Evolutionary conservation across 2,113 vertebrate genomes (phyloP), one percentile per base, ranked within the genome.

Genomic region (Accipiter cooperii): DNA sequence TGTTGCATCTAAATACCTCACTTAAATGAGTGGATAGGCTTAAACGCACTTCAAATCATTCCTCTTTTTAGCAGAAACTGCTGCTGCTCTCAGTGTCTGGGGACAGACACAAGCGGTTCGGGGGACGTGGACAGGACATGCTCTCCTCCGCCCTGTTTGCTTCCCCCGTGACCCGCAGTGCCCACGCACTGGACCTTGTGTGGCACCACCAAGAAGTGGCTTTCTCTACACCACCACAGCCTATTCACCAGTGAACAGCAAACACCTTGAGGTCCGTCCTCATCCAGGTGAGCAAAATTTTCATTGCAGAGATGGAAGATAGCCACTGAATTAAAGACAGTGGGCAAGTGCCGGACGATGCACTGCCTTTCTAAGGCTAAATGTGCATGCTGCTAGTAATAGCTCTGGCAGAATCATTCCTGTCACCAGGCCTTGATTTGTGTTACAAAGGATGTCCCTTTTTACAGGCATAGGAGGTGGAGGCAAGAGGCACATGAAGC

Each of bases 141-240:
- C 5, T 71, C 61, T 19, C 44, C 69, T 74, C 47, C 0, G 2
- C 49, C 46, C 54, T 15, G 1, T 34, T 29, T 31, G 13, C 63
- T 68, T 51, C 54, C 52, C 31, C 54, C 25, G 17, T 5, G 61
- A 22, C 51, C 14, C 2, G 2, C 36, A 6, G 19, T n/a, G 31
- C 33, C 55, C 24, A 44, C 10, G 9, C 9, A 3, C 12, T 25
- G 40, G n/a, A 28, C 34, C 42, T 68, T 2, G 0, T 10, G 4
- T 9, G 58, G 46, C 46, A 44, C 18, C 47, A 63, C n/a, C 44
- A 8, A 8, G n/a, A 44, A 44, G 16, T 14, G 33, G 14, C 42
- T 40, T 66, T 60, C 57, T 82, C 26, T 42, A 24, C 66, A 44
- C 7, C 17, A 19, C 29, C 42, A 5, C 18, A 51, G 40, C 33